Evolutionary conservation across 2,888 invertebrate species (phyloP).

Genomic region (Liposcelis brunnea): DNA sequence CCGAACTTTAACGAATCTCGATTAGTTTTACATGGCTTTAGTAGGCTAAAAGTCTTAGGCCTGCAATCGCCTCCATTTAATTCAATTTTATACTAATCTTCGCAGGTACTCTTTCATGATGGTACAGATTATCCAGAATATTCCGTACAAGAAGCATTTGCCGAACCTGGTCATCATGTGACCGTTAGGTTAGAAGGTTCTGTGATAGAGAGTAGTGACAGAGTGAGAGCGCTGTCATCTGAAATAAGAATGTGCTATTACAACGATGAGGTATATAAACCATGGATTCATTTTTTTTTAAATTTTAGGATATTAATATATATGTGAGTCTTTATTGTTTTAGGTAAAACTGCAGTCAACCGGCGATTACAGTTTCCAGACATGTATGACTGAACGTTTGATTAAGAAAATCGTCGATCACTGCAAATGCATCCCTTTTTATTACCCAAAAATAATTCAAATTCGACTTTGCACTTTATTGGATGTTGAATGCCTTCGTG

Average conservation of each 20-base stretch:
- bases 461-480: slow-evolving; percentile 16
- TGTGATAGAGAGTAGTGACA: background rate
- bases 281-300: no score
- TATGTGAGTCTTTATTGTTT: background rate
- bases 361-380: slow-evolving; percentile 31
- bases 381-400: slow-evolving; percentile 33
- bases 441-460: slow-evolving; percentile 27
- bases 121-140: no score
- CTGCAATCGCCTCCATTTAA: no score
- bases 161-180: background rate
- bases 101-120: no score
- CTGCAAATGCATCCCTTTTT: slow-evolving; percentile 36
- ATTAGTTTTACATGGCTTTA: no score
- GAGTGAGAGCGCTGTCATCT: background rate
- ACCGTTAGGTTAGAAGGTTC: background rate
- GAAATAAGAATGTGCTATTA: background rate
- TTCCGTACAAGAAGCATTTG: no score
- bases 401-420: slow-evolving; percentile 24
- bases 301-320: no score
- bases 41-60: no score
- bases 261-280: background rate
- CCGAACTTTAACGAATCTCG: no score
- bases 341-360: slow-evolving; percentile 1
- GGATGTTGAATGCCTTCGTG: slow-evolving; percentile 11
- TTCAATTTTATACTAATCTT: no score